A percentile compares a stretch with the other conserved stretches of the same genome.
These are phyloP conservation scores for Loris lydekkerianus DNA, from an alignment of 2,797 vertebrate species.

Conservation along the genomic window DNA sequence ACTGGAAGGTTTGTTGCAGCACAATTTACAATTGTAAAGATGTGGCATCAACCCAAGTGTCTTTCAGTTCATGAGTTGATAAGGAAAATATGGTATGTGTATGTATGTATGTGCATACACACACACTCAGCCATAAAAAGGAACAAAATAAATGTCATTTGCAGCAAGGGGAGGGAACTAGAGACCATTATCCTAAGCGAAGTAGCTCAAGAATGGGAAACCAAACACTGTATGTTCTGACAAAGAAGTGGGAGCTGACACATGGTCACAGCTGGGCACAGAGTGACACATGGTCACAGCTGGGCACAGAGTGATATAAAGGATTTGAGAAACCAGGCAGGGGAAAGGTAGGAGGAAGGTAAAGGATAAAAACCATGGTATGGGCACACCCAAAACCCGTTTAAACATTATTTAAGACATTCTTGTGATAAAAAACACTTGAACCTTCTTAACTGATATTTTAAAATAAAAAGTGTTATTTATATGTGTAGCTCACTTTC, in stretches of 20 bases:
- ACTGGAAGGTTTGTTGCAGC: neutral
- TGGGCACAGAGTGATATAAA: neutral
- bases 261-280: neutral
- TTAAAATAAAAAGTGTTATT: conserved; percentile 5
- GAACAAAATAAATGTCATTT: neutral
- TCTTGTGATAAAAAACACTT: neutral
- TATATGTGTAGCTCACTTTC: neutral
- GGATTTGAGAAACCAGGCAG: neutral
- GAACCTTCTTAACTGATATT: neutral
- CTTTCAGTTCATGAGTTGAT: neutral
- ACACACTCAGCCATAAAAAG: neutral
- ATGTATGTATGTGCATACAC: too few relatives aligned
- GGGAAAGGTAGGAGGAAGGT: neutral
- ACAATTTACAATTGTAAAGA: neutral
- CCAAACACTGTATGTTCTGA: neutral
- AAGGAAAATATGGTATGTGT: neutral
- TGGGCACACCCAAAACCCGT: neutral
- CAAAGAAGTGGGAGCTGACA: neutral
- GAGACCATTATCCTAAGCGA: neutral
- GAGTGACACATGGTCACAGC: neutral
- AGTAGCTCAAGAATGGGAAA: neutral
- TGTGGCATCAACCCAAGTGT: neutral
- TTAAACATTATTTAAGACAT: neutral
- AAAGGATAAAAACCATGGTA: neutral
- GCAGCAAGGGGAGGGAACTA: neutral